Percentiles rank a stretch among this genome's conserved stretches.
Evolutionary conservation across 2,888 invertebrate genomes (phyloP).

Genomic region (Morpho deidamia): DNA sequence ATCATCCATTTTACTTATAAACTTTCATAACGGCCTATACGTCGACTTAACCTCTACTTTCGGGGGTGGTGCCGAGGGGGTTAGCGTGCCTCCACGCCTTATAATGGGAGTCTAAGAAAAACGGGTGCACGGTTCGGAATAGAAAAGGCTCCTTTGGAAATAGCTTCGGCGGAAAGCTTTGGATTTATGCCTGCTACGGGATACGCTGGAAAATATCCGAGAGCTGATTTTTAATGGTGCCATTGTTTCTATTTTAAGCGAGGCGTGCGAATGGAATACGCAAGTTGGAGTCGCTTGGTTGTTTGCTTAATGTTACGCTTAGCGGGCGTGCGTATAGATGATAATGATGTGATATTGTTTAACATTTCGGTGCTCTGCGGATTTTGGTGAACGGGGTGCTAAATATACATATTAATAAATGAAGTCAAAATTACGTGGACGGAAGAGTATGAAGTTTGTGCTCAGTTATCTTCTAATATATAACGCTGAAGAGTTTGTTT

Average conservation of each 20-base stretch:
- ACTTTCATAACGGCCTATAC: slow-evolving; percentile 78
- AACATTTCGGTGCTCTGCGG: slow-evolving; percentile 10
- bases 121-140: slow-evolving; percentile 75
- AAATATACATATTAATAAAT: too few relatives aligned
- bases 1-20: slow-evolving; percentile 78
- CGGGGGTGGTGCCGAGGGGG: slow-evolving; percentile 41
- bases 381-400: slow-evolving; percentile 13
- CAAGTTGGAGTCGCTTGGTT: slow-evolving; percentile 46
- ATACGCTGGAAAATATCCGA: slow-evolving; percentile 73
- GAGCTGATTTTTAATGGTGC: slow-evolving; percentile 76
- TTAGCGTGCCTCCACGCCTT: slow-evolving; percentile 47
- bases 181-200: slow-evolving; percentile 76
- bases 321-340: slow-evolving; percentile 29
- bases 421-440: too few relatives aligned
- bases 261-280: slow-evolving; percentile 73
- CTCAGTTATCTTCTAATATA: too few relatives aligned
- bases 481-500: too few relatives aligned
- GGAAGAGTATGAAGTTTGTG: too few relatives aligned
- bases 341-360: slow-evolving; percentile 25
- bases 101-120: slow-evolving; percentile 76
- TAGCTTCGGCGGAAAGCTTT: slow-evolving; percentile 76
- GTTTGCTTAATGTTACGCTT: slow-evolving; percentile 41
- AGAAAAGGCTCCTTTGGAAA: slow-evolving; percentile 77
- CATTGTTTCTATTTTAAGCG: slow-evolving; percentile 78
- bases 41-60: slow-evolving; percentile 76